phyloP scores from a whole-genome alignment of 2,797 vertebrate species.

The Pangasius macronema region DNA sequence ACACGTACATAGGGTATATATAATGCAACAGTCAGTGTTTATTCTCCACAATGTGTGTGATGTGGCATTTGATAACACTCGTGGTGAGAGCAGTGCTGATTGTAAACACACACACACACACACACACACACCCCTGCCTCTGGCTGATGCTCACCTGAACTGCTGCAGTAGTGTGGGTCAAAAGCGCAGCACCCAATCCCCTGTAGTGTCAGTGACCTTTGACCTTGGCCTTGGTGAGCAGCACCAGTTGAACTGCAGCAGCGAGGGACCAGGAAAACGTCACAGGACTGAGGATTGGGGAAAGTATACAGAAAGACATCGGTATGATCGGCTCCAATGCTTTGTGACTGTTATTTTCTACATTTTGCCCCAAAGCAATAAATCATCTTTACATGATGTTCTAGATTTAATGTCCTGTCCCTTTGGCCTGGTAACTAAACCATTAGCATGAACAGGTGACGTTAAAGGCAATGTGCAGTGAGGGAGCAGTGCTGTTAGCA shows the following conservation, averaged over 20 bases:
- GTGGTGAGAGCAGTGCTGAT: not conserved
- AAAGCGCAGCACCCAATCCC: conserved; percentile 61
- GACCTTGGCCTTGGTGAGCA: conserved; percentile 99
- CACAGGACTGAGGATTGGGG: conserved; percentile 98
- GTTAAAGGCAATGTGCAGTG: not conserved
- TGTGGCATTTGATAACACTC: too few species aligned
- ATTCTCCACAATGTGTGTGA: not conserved
- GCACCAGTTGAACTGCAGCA: conserved; percentile 99
- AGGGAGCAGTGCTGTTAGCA: conserved; percentile 41
- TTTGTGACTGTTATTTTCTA: conserved; percentile 91
- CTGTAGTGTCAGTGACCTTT: conserved; percentile 91
- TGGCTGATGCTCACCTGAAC: conserved; percentile 79
- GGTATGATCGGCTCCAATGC: conserved; percentile 99
- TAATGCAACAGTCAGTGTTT: not conserved
- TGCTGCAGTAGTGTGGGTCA: conserved; percentile 55
- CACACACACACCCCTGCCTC: conserved; percentile 46
- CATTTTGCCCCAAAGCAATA: conserved; percentile 62
- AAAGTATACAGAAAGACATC: conserved; percentile 99
- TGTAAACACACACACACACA: conserved; percentile 16
- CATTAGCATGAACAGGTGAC: conserved; percentile 28
- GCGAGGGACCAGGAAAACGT: conserved; percentile 99
- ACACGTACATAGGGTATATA: too few species aligned
- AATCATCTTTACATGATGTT: conserved; percentile 66
- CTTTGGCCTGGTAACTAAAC: conserved; percentile 30
- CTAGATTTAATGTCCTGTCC: conserved; percentile 74